Evolutionary conservation across 2,797 vertebrate species (phyloP), one percentile per base, ranked within the genome.

Genomic region (Dicrostonyx torquatus): DNA sequence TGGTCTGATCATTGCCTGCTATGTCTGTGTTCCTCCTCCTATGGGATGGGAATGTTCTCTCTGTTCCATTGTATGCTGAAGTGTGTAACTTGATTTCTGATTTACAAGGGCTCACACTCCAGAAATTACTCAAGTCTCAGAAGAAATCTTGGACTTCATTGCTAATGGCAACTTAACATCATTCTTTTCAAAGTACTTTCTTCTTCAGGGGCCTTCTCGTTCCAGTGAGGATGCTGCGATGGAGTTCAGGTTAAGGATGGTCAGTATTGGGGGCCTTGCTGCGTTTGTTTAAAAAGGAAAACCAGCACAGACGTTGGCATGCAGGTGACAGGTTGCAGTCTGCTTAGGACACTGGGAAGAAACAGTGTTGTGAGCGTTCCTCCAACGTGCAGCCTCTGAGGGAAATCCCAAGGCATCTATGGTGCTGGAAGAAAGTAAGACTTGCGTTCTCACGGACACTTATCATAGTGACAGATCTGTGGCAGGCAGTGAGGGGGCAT

Each of bases 191-290:
- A 98, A 97, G 96, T 96, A 88, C 75, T 92, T 94, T 97, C 90
- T 94, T 93, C 92, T 90, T 91, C 20, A 92, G 95, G 88, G 37
- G 87, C 93, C 92, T 98, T 93, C 43, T 97, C 62, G 86, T n/a
- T 29, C 24, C 31, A 64, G 1, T 43, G 50, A 89, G 31, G 58
- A 45, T 72, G 18, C 18, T 31, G 34, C 37, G 80, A 82, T 93
- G 82, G 94, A 97, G 80, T 97, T 97, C 88, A 93, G 96, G 97
- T 97, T 88, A 68, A 91, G 92, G 97, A 96, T 98, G 97, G 87
- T 95, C 93, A 91, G 95, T 97, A 94, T 94, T 94, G 84, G 91
- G 93, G 97, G 91, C 95, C 96, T 97, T 75, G 90, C 76, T 95
- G 85, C 48, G 86, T 96, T 97, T 97, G 85, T 96, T 97, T 92